Evolutionary conservation across 2,888 invertebrate genomes (phyloP), one percentile per base, ranked within the genome.

Genomic region (Coremacera marginata): DNA sequence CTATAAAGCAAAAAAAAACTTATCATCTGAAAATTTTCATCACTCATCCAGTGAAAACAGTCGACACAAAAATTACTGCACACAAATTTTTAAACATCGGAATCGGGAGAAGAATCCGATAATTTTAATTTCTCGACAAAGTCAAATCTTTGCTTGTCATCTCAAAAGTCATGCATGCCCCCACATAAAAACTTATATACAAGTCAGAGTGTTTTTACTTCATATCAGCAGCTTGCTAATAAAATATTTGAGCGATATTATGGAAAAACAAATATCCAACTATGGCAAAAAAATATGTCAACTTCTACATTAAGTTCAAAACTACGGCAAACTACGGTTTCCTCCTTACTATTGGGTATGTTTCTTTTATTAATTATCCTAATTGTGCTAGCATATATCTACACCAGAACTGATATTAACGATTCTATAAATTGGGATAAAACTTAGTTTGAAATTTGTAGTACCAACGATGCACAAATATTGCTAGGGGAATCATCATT

Each of bases 351-450:
- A 60, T 91, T 94, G 76, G 92, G 90, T 22, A 89, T 92, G 60
- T 91, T 92, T 7, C 90, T 92, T 77, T 89, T 93, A 86, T 94
- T 94, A 90, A 93, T 94, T 90, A 89, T 93, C 86, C 89, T 92
- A 82, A 90, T 94, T 84, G 92, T 92, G 82, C 91, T 93, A 83
- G 90, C 93, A 89, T 94, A 94, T 88, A 90, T 93, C 88, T 93
- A 93, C 82, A 93, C 87, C 55, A 88, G 85, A 71, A 88, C 88
- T 5, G 87, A 89, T 71, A 79, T 86, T 78, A 84, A 84, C 3
- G 87, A 84, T 72, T 85, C 88, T 9, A 83, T 89, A 63, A 84
- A 84, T 70, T 83, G 84, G 51, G 84, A 90, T 90, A 82, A 90
- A 87, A 78, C 92, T 90, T 83, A 90, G 90, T 87, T 90, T 90